Conservation (phyloP, 2,797 vertebrate genomes). For the Harpagifer antarcticus region DNA sequence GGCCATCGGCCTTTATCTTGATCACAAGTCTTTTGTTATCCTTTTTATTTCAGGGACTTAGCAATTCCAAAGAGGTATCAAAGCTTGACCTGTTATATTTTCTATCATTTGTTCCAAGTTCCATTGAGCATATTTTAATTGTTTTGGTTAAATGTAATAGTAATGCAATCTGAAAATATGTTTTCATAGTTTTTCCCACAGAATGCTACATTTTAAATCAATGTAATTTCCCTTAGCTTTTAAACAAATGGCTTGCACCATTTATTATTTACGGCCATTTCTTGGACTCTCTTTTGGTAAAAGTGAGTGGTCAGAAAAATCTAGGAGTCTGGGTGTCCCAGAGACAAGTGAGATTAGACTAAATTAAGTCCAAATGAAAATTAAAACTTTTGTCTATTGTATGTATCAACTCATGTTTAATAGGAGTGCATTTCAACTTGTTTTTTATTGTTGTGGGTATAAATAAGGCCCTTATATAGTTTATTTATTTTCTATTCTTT, state of each 20-base stretch:
- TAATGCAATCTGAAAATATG: not conserved
- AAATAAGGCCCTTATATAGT: not conserved
- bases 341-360: not conserved
- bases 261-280: not conserved
- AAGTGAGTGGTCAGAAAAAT: not conserved
- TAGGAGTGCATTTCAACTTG: not conserved
- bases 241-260: not conserved
- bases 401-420: not conserved
- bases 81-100: slow-evolving; percentile 1
- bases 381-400: not conserved
- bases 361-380: not conserved
- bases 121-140: not conserved
- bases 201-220: not conserved
- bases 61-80: not conserved
- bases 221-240: not conserved
- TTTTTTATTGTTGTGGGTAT: not conserved
- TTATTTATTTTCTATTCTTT: too few species aligned
- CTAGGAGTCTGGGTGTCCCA: not conserved
- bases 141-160: not conserved
- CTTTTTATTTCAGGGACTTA: not conserved
- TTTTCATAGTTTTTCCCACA: not conserved
- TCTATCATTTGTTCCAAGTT: not conserved
- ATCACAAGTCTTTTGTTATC: not conserved
- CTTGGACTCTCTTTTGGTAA: not conserved
- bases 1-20: slow-evolving; percentile 6